phyloP scores from a whole-genome alignment of 2,797 vertebrate genomes.

The Scolopax rusticola region DNA sequence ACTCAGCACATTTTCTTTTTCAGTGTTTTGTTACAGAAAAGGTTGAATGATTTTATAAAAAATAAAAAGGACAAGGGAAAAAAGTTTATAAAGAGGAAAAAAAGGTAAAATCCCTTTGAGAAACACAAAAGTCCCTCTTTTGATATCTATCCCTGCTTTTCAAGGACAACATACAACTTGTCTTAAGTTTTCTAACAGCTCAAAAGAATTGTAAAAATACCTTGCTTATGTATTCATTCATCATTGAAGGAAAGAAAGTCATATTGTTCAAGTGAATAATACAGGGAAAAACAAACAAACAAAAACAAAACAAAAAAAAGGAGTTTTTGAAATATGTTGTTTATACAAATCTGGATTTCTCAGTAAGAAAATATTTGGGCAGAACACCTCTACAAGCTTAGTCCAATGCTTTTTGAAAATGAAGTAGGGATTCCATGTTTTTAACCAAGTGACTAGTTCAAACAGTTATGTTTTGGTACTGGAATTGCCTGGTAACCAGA shows the following conservation, averaged over 20 bases:
- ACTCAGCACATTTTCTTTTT: not conserved
- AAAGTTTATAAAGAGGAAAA: not conserved
- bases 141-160: not conserved
- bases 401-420: not conserved
- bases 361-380: not conserved
- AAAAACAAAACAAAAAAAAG: no score
- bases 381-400: not conserved
- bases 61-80: not conserved
- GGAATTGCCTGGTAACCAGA: not conserved
- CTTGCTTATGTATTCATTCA: not conserved
- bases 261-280: not conserved
- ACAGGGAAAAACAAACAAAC: not conserved
- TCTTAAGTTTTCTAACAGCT: not conserved
- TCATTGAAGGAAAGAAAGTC: not conserved
- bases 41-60: not conserved
- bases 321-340: not conserved
- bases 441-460: not conserved
- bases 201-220: not conserved
- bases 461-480: not conserved
- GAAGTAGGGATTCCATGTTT: not conserved
- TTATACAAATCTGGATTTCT: not conserved
- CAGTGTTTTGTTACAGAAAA: not conserved
- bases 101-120: not conserved
- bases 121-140: not conserved
- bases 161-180: not conserved